phyloP scores from a whole-genome alignment of 2,113 vertebrate genomes.

The Engystomops pustulosus region DNA sequence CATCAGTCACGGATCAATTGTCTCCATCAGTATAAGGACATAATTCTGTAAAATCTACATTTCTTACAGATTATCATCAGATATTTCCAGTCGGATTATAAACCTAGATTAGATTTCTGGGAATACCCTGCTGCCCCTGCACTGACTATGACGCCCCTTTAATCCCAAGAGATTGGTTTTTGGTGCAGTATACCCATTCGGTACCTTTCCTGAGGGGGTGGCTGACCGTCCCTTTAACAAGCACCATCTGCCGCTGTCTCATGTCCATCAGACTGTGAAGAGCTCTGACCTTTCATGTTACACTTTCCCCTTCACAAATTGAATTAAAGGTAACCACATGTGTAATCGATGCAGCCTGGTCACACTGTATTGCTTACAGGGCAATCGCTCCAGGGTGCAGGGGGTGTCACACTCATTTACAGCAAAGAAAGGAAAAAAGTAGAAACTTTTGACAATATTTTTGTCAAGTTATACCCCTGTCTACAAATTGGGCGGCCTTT shows the following conservation, averaged over 20 bases:
- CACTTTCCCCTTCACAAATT: slow-evolving; percentile 8
- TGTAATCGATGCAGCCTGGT: background rate
- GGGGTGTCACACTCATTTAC: too few relatives aligned
- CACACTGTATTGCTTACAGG: too few relatives aligned
- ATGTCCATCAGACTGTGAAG: slow-evolving; percentile 6
- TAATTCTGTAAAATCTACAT: background rate
- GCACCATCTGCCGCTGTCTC: background rate
- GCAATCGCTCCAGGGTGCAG: too few relatives aligned
- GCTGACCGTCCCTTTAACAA: background rate
- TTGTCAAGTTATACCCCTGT: too few relatives aligned
- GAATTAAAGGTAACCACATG: background rate
- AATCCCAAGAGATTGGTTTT: background rate
- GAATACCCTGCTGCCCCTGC: background rate
- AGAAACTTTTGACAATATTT: too few relatives aligned
- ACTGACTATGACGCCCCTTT: background rate
- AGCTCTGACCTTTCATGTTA: background rate
- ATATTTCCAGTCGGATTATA: background rate
- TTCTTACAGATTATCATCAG: background rate
- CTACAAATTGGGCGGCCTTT: too few relatives aligned
- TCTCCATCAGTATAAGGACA: background rate
- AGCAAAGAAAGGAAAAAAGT: too few relatives aligned
- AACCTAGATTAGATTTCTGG: background rate
- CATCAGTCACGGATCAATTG: background rate
- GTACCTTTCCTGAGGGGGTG: background rate
- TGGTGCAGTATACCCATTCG: background rate